phyloP scores from a whole-genome alignment of 2,888 invertebrate genomes.

The Cyrtodaria siliqua region DNA sequence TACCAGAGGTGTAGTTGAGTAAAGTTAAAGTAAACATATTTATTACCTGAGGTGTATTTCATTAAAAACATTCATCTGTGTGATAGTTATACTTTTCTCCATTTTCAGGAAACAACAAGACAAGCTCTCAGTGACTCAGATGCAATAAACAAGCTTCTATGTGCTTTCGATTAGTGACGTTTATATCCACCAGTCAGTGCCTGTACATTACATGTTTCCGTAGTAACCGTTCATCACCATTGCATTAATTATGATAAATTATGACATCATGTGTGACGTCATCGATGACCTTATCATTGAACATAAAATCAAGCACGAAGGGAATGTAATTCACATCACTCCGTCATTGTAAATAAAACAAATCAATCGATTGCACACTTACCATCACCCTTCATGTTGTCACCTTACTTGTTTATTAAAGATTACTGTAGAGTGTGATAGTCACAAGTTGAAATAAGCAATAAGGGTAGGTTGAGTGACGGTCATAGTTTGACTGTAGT shows the following conservation, averaged over 20 bases:
- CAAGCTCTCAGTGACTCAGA: conserved; percentile 28
- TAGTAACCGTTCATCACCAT: conserved; percentile 18
- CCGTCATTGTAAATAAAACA: not conserved
- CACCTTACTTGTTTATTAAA: too few species aligned
- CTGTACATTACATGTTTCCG: conserved; percentile 39
- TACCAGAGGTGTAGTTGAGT: too few species aligned
- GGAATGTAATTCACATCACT: too few species aligned
- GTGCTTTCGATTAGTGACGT: conserved; percentile 44
- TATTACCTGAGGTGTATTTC: not conserved
- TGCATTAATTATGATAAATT: not conserved
- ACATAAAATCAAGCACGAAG: too few species aligned
- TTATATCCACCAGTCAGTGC: conserved; percentile 59
- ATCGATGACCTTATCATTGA: conserved; percentile 21
- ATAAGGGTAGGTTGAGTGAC: too few species aligned
- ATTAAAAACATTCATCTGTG: not conserved
- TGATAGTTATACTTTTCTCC: not conserved
- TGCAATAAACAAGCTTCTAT: conserved; percentile 52
- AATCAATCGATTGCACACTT: too few species aligned
- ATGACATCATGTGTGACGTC: conserved; percentile 17
- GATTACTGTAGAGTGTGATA: too few species aligned
- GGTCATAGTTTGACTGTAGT: too few species aligned
- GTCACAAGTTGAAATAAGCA: too few species aligned
- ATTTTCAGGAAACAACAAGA: conserved; percentile 4
- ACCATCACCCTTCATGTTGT: too few species aligned
- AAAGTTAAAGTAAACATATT: too few species aligned